These are phyloP conservation scores for Antechinus stuartii DNA, from an alignment of 2,113 vertebrate species.

Conservation along the genomic window DNA sequence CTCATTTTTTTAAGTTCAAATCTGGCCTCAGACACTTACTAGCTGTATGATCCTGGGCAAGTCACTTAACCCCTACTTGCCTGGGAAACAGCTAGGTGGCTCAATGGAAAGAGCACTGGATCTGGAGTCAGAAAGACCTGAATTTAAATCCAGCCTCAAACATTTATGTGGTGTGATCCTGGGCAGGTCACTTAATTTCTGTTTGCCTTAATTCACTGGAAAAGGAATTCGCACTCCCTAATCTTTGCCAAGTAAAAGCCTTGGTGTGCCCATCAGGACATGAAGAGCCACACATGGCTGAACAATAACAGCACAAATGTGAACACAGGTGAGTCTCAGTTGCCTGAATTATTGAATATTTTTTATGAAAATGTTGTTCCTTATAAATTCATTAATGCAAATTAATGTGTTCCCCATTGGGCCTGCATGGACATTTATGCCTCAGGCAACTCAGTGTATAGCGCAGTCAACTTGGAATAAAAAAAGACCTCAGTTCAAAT, in stretches of 20 bases:
- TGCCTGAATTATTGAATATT: background rate
- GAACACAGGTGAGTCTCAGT: background rate
- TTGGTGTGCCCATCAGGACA: background rate
- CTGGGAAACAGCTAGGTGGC: too few species aligned
- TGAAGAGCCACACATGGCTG: background rate
- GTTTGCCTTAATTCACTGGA: background rate
- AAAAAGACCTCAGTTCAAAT: background rate
- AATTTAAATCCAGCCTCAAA: background rate
- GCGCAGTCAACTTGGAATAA: too few species aligned
- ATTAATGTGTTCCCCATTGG: too few species aligned
- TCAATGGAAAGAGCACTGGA: background rate
- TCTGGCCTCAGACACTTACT: too few species aligned
- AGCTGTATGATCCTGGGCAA: too few species aligned
- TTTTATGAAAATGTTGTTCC: too few species aligned
- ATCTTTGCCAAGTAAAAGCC: background rate
- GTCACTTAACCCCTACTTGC: too few species aligned
- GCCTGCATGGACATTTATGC: too few species aligned
- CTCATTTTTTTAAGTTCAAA: too few species aligned
- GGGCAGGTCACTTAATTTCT: background rate
- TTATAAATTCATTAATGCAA: too few species aligned
- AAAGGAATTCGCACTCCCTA: background rate
- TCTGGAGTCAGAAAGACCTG: background rate
- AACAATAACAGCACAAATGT: background rate
- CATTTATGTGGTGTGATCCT: background rate
- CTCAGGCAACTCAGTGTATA: background rate